Conservation (phyloP, 2,113 vertebrate species). For the Centrocercus urophasianus region DNA sequence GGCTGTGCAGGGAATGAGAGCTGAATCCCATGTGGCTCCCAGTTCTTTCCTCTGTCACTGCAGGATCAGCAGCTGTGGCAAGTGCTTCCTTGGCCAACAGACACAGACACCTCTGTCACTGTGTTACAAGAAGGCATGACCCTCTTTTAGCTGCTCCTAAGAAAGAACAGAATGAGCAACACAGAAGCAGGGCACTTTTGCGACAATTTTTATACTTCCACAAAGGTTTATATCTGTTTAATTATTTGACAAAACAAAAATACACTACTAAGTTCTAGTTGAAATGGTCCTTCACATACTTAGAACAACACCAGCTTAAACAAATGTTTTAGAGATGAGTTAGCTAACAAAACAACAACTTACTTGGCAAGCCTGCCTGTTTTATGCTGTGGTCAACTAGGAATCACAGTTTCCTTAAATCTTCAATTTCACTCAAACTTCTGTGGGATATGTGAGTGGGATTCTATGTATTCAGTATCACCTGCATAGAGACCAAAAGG, state of each 20-base stretch:
- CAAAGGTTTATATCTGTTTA: background rate
- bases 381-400: background rate
- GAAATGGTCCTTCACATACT: background rate
- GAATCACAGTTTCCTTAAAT: background rate
- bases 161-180: background rate
- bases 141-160: background rate
- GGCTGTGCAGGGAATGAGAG: background rate
- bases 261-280: background rate
- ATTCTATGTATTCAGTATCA: background rate
- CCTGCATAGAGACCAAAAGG: background rate
- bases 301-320: background rate
- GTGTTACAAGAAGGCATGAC: background rate
- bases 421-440: background rate
- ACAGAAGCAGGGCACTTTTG: background rate
- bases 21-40: background rate
- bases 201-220: fast-evolving
- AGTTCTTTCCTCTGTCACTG: background rate
- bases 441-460: background rate
- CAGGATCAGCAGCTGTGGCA: background rate
- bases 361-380: background rate
- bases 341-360: background rate
- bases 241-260: background rate
- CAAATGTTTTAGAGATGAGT: background rate
- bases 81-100: background rate
- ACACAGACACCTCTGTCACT: background rate